Base-by-base conservation (phyloP, 2,113 vertebrate genomes). In the Trichechus manatus region DNA sequence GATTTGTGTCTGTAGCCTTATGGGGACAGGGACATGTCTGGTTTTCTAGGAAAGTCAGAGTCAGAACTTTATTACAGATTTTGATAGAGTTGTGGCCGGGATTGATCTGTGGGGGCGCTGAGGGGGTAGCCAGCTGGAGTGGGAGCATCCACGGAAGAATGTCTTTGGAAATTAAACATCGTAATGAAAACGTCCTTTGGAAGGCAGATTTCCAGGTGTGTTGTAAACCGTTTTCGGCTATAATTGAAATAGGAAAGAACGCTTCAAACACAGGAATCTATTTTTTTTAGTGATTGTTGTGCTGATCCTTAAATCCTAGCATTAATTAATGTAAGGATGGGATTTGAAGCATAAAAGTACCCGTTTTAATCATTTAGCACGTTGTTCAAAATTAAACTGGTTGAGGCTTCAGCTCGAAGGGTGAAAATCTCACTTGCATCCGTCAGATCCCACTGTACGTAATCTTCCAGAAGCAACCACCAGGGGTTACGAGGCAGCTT, bases 241-340 rank as follows among this genome's bases (percentile, higher is more conserved):
- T 93, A 92, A 97, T 84, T 92, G 95, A 77, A 93, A 82, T 97
- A 75, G 80, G 70, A 97, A 96, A 93, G 92, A 93, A 42, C 61
- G 77, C 92, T 97, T 97, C 96, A 92, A 94, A 97, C 92, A 96
- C 81, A 19, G 39, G 7, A 44, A 56, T 95, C 63, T 86, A 0
- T 68, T 82, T 96, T 10, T 10, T 91, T 91, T 95, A 31, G 85
- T 25, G 75, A 94, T 89, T 96, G 78, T 84, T 96, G 59, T 95
- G 94, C 96, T 97, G 92, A 97, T 97, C 97, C 92, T 90, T 85
- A 97, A 95, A 98, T 95, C 92, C 80, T 86, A 89, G 88, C 63
- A 50, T 70, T 83, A 78, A 70, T 95, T 94, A 82, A 95, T 92
- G 47, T 66, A 81, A 96, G 92, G 95, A 68, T 31, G 31, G 78